phyloP scores from a whole-genome alignment of 2,113 vertebrate species.

The Coracopsis vasa region DNA sequence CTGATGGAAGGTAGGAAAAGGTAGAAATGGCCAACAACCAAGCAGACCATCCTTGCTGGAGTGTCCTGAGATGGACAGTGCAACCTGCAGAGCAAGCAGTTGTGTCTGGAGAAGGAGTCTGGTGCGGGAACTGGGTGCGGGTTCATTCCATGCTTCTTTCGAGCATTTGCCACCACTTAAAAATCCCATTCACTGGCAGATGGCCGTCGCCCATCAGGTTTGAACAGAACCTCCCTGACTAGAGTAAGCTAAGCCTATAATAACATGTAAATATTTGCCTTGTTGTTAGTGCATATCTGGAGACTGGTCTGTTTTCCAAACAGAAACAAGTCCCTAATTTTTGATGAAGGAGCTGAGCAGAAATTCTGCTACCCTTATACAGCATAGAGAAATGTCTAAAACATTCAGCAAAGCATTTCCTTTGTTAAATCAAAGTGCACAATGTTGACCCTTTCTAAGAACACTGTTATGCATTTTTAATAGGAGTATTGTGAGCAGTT shows the following conservation, averaged over 20 bases:
- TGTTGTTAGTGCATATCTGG: not conserved
- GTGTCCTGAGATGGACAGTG: not conserved
- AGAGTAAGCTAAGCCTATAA: not conserved
- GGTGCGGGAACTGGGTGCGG: rapidly evolving
- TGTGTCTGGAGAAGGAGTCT: not conserved
- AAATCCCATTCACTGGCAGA: not conserved
- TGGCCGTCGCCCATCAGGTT: not conserved
- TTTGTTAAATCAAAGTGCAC: slow-evolving; percentile 35
- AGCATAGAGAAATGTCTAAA: not conserved
- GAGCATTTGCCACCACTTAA: not conserved
- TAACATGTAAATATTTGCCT: slow-evolving; percentile 13
- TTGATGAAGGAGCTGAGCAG: not conserved
- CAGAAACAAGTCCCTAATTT: not conserved
- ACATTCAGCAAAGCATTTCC: not conserved
- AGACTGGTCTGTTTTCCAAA: not conserved
- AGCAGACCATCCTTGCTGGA: not conserved
- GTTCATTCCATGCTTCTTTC: not conserved
- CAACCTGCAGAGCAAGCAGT: not conserved
- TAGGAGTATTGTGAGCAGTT: slow-evolving; percentile 23
- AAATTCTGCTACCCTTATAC: not conserved
- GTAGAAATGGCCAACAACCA: not conserved
- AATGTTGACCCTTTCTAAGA: slow-evolving; percentile 38
- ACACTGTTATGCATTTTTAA: slow-evolving; percentile 53
- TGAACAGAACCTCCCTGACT: not conserved
- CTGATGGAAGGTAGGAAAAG: not conserved